Evolutionary conservation across 2,888 invertebrate species (phyloP), one percentile per base, ranked within the genome.

Genomic region (Nematopogon swammerdamellus): DNA sequence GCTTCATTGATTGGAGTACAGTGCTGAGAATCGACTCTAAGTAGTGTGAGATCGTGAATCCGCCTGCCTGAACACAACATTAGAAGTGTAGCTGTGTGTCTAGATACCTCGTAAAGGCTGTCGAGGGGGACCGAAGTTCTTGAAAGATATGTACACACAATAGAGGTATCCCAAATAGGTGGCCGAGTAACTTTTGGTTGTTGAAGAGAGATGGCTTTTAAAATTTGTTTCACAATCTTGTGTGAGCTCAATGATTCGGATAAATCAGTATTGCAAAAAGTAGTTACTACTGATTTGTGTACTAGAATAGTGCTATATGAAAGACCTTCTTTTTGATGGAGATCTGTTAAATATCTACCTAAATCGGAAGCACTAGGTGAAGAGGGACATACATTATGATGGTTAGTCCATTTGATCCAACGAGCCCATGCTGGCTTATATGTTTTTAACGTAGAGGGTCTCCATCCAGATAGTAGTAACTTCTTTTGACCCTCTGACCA

Each of bases 11-110:
- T n/a, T n/a, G n/a, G n/a, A n/a, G n/a, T n/a, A 25, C 25, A 25
- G 25, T 25, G 25, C 25, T 25, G 25, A 25, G 25, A 25, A 25
- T 25, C 25, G 8, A 6, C 25, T 25, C 25, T 25, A 25, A 51
- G 29, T 8, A 48, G 42, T n/a, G 54, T 53, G 4, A 55, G 49
- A 16, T 54, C 54, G 16, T 55, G 55, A 2, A 54, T 42, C 6
- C 55, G 44, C 48, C 52, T 47, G 3, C 55, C 55, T 18, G 55
- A 53, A 1, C 50, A 49, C 19, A 55, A 19, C 3, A 55, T 36
- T 29, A 56, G 43, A 6, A 56, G 36, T 2, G 46, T 16, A 10
- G 52, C 52, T 17, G 18, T 14, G 14, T 45, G 17, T 45, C 14
- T 14, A 18, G 19, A 45, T 19, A 17, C 18, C 18, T 14, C n/a